Base-by-base conservation (phyloP, 2,113 vertebrate species). In the Toxotes jaculatrix region DNA sequence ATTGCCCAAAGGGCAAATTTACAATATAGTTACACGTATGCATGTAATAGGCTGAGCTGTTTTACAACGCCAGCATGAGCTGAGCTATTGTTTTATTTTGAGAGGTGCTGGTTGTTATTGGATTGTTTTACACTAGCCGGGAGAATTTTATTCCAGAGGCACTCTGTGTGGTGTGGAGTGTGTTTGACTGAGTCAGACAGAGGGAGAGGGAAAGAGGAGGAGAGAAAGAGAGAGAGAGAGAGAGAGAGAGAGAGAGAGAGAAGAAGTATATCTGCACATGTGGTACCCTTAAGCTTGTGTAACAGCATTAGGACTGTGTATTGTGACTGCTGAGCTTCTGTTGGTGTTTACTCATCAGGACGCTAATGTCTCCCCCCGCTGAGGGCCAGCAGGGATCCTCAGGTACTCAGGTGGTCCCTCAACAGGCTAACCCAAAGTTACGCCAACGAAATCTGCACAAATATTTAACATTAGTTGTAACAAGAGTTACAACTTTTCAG, bases 81-180 rank as follows among this genome's bases (percentile, higher is more conserved):
- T 85, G 84, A 89, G 83, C 79, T 88, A 88, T 91, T 90, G 87
- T 91, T 92, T 90, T 89, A 85, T 85, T 88, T 90, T 87, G 80
- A 89, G 90, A 89, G 79, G 83, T 88, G 82, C 86, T 85, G 85
- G 84, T 84, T 87, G 87, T 92, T 92, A 87, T 88, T 92, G 84
- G 89, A 87, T 89, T 91, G 83, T 91, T 93, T 94, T 86, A 92
- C 82, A 88, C 89, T 77, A 74, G 90, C 89, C 78, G 85, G 55
- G 88, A 89, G 80, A 85, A 74, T 88, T 87, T 86, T 71, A 80
- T 91, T 91, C 82, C 86, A 87, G 68, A 82, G 79, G 77, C 56
- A 31, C 84, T 84, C 74, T 65, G 84, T 84, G 79, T 72, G 78
- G 45, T 57, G 66, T 76, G 47, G 83, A 64, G 77, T 63, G 73